Evolutionary conservation across 2,888 invertebrate species (phyloP).

Genomic region (Macaria notata): DNA sequence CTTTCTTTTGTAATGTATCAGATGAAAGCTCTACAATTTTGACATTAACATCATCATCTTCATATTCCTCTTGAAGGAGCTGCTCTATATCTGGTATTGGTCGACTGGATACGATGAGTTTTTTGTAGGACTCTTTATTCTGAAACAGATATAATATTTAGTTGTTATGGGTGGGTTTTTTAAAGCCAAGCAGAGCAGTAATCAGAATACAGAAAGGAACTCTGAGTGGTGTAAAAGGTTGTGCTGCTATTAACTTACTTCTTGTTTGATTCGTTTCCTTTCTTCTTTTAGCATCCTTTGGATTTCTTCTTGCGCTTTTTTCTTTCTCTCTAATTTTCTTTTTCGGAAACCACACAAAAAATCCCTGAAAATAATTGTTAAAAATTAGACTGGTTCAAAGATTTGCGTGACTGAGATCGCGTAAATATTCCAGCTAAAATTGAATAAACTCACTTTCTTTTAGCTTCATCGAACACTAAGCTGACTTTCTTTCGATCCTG

Average conservation of each 20-base stretch:
- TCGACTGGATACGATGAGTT: slow-evolving; percentile 86
- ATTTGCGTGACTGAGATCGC: no score
- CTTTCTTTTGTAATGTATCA: slow-evolving; percentile 86
- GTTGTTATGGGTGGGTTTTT: no score
- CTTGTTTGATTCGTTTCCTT: slow-evolving; percentile 87
- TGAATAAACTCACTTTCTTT: slow-evolving; percentile 60
- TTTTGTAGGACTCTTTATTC: slow-evolving; percentile 88
- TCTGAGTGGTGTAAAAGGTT: no score
- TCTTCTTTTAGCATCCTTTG: slow-evolving; percentile 88
- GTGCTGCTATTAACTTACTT: slow-evolving; percentile 67
- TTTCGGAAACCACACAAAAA: slow-evolving; percentile 92
- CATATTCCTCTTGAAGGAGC: slow-evolving; percentile 86
- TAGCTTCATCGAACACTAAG: slow-evolving; percentile 71
- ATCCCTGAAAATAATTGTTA: slow-evolving; percentile 79
- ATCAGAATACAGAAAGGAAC: not conserved
- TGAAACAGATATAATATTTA: slow-evolving; percentile 33
- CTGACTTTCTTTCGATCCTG: slow-evolving; percentile 61
- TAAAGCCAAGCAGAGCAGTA: no score
- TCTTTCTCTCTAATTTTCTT: slow-evolving; percentile 88
- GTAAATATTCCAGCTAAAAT: no score
- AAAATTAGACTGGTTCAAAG: no score
- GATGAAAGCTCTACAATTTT: slow-evolving; percentile 89
- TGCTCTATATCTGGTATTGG: slow-evolving; percentile 87
- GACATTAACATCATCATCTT: slow-evolving; percentile 89
- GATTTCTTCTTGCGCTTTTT: slow-evolving; percentile 88